Percentiles rank a stretch among this genome's conserved stretches.
Conservation (phyloP, 2,113 vertebrate species). For the Scolopax mira region DNA sequence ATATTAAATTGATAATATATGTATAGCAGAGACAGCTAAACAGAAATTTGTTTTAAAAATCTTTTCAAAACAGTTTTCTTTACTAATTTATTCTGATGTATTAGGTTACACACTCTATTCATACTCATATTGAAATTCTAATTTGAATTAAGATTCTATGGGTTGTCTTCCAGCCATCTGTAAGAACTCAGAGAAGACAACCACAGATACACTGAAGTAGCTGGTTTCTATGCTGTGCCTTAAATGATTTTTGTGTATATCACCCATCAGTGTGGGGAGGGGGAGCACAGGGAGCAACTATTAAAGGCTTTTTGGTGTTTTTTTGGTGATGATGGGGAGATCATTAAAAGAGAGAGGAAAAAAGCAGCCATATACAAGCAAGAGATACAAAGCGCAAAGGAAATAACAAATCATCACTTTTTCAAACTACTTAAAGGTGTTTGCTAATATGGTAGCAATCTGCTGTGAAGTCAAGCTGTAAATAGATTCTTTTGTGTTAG, state of each 20-base stretch:
- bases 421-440: conserved; percentile 62
- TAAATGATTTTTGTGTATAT: background rate
- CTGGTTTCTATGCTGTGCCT: background rate
- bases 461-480: conserved; percentile 65
- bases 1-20: background rate
- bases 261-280: background rate
- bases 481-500: conserved; percentile 63
- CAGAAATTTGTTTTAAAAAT: background rate
- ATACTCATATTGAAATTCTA: conserved; percentile 28
- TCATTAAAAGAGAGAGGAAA: background rate
- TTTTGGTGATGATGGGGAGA: background rate
- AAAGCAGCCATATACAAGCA: background rate
- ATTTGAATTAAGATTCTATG: conserved; percentile 9
- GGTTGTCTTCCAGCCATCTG: conserved; percentile 12
- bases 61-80: background rate
- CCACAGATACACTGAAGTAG: background rate
- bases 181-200: background rate
- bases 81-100: conserved; percentile 33
- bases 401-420: conserved; percentile 56
- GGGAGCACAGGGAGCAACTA: background rate
- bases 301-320: background rate
- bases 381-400: background rate
- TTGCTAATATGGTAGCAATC: conserved; percentile 63
- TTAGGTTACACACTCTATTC: background rate
- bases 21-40: background rate